These are phyloP conservation scores for Brenthis daphne DNA, from an alignment of 2,888 invertebrate genomes.

Conservation along the genomic window DNA sequence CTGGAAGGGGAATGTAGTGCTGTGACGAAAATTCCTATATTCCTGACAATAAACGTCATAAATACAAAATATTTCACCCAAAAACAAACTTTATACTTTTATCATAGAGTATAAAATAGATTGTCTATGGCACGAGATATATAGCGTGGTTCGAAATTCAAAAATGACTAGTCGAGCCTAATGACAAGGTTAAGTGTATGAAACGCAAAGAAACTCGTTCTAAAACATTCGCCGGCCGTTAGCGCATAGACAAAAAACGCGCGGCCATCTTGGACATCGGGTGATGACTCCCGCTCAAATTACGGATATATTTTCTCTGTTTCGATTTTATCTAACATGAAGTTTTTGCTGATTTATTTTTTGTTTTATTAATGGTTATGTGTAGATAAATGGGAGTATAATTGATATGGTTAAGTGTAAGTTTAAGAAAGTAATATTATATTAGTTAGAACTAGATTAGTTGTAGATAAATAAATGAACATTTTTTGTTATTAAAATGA, in stretches of 20 bases:
- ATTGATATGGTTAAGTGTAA: too few species aligned
- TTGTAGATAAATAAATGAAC: too few species aligned
- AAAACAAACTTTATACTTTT: constrained; percentile 24
- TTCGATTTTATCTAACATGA: constrained; percentile 22
- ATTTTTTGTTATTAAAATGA: too few species aligned
- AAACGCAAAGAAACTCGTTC: constrained; percentile 54
- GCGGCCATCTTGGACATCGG: constrained; percentile 48
- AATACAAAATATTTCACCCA: constrained; percentile 13
- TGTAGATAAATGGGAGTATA: too few species aligned
- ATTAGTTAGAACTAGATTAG: too few species aligned
- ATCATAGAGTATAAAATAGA: constrained; percentile 4
- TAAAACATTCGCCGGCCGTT: constrained; percentile 50
- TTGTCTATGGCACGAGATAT: constrained; percentile 27
- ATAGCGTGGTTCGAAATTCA: constrained; percentile 42
- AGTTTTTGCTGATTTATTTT: too few species aligned
- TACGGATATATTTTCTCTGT: constrained; percentile 32
- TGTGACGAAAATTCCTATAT: constrained; percentile 47
- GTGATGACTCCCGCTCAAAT: constrained; percentile 47
- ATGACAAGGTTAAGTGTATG: constrained; percentile 55
- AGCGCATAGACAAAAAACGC: constrained; percentile 51
- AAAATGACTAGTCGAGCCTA: constrained; percentile 51
- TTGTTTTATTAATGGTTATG: too few species aligned
- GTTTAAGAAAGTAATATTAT: too few species aligned
- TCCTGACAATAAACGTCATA: constrained; percentile 33
- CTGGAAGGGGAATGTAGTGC: constrained; percentile 46